Conservation (phyloP, 1,140 invertebrate species). For the Drosophila neocordata region DNA sequence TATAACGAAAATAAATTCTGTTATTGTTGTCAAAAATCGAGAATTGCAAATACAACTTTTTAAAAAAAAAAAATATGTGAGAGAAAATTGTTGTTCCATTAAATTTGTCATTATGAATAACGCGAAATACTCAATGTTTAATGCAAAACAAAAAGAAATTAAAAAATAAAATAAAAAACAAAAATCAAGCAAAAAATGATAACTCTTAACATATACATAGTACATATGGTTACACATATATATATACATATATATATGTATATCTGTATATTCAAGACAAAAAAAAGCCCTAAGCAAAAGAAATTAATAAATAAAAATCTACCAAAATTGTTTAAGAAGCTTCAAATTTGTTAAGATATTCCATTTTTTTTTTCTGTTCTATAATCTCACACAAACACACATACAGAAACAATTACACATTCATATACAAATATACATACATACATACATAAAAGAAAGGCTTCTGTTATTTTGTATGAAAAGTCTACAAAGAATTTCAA, state of each 20-base stretch:
- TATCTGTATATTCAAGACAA: slow-evolving; percentile 44
- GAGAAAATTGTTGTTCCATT: slow-evolving; percentile 73
- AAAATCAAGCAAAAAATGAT: slow-evolving; percentile 17
- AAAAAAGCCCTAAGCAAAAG: slow-evolving; percentile 21
- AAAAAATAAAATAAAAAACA: slow-evolving; percentile 24
- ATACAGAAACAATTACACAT: slow-evolving; percentile 13
- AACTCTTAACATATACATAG: slow-evolving; percentile 29
- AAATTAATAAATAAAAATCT: slow-evolving; percentile 25
- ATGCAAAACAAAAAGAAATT: slow-evolving; percentile 33
- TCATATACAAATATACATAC: slow-evolving; percentile 24
- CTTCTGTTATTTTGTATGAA: slow-evolving; percentile 67
- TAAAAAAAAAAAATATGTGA: slow-evolving; percentile 30
- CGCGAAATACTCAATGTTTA: slow-evolving; percentile 65
- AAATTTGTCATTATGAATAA: slow-evolving; percentile 66
- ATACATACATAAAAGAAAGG: slow-evolving; percentile 29
- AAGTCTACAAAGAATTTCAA: slow-evolving; percentile 69
- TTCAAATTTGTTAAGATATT: slow-evolving; percentile 49
- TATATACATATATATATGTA: slow-evolving; percentile 41
- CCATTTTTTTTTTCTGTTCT: slow-evolving; percentile 28
- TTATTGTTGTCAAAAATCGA: slow-evolving; percentile 68
- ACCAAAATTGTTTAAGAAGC: slow-evolving; percentile 51
- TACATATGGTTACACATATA: slow-evolving; percentile 44
- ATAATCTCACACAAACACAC: slow-evolving; percentile 33
- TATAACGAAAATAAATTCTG: slow-evolving; percentile 50
- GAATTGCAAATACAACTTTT: slow-evolving; percentile 25